A percentile compares a stretch with the other conserved stretches of the same genome.
phyloP scores from a whole-genome alignment of 2,113 vertebrate species.

The Petrocephalus microphthalmus region DNA sequence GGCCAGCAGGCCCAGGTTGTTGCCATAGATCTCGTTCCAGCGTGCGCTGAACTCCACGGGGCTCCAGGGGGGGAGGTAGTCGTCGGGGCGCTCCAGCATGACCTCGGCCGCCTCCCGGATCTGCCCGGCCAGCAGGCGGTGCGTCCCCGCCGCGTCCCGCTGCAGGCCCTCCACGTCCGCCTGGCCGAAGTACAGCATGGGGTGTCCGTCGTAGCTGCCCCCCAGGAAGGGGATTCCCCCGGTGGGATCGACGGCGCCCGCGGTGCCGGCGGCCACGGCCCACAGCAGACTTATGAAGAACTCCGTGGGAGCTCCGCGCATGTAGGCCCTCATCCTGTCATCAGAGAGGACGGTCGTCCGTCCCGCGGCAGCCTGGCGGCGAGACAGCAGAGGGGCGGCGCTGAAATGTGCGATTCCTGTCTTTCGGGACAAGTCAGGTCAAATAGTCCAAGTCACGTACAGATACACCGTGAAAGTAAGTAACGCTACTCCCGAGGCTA shows the following conservation, averaged over 20 bases:
- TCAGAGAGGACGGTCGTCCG: conserved; percentile 75
- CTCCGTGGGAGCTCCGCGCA: conserved; percentile 89
- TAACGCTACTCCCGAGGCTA: background rate
- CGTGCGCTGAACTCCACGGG: conserved; percentile 82
- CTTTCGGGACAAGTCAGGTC: background rate
- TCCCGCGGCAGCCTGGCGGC: conserved; percentile 53
- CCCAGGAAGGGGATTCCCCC: conserved; percentile 78
- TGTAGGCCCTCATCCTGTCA: conserved; percentile 93
- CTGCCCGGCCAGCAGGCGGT: conserved; percentile 68
- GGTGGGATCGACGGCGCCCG: conserved; percentile 57
- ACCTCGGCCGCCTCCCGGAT: conserved; percentile 77
- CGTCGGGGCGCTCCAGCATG: conserved; percentile 80
- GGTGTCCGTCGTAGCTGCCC: conserved; percentile 86
- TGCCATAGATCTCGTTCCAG: conserved; percentile 97
- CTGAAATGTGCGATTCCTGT: conserved; percentile 10
- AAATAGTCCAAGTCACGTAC: background rate
- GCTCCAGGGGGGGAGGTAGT: conserved; percentile 91
- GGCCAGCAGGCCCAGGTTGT: conserved; percentile 87
- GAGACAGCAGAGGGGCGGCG: conserved; percentile 40
- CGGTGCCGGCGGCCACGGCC: conserved; percentile 47
- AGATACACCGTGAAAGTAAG: background rate
- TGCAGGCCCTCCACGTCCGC: conserved; percentile 73
- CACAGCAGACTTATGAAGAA: conserved; percentile 85
- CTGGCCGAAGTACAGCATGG: conserved; percentile 87
- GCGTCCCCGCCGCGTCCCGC: conserved; percentile 61